Evolutionary conservation across 2,888 invertebrate genomes (phyloP).

Genomic region (Mythimna pallens): DNA sequence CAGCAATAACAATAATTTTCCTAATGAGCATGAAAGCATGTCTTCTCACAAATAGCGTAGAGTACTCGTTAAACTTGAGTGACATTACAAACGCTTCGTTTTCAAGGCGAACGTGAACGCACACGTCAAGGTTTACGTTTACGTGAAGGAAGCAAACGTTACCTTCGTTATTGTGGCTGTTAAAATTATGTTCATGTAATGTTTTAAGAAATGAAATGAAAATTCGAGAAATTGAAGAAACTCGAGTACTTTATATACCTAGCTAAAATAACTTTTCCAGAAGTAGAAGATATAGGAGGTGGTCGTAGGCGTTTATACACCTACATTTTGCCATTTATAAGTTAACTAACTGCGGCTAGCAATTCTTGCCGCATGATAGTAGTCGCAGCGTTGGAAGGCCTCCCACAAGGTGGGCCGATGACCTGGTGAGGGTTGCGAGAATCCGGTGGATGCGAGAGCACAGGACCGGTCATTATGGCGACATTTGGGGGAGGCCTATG

Average conservation of each 20-base stretch:
- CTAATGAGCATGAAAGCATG: slow-evolving; percentile 19
- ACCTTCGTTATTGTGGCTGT: slow-evolving; percentile 26
- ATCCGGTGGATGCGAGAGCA: no score
- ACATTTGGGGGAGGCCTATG: no score
- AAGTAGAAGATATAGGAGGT: no score
- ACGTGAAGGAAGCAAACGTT: slow-evolving; percentile 14
- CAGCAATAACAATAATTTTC: slow-evolving; percentile 10
- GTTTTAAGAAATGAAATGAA: slow-evolving; percentile 14
- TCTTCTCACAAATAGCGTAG: slow-evolving; percentile 22
- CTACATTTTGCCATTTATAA: background rate
- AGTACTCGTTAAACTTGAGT: slow-evolving; percentile 17
- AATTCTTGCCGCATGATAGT: no score
- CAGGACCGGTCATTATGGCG: no score
- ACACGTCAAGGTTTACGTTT: slow-evolving; percentile 17
- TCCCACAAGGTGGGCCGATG: no score
- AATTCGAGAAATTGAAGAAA: background rate
- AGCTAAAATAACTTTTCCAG: background rate
- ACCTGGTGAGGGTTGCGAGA: no score
- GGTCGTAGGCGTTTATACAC: background rate
- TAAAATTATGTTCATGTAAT: background rate
- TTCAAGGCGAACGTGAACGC: slow-evolving; percentile 8
- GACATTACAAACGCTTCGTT: slow-evolving; percentile 22
- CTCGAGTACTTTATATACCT: no score
- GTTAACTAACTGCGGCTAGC: no score
- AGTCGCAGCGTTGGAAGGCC: no score